Conservation (phyloP, 2,888 invertebrate species). For the Automeris io region DNA sequence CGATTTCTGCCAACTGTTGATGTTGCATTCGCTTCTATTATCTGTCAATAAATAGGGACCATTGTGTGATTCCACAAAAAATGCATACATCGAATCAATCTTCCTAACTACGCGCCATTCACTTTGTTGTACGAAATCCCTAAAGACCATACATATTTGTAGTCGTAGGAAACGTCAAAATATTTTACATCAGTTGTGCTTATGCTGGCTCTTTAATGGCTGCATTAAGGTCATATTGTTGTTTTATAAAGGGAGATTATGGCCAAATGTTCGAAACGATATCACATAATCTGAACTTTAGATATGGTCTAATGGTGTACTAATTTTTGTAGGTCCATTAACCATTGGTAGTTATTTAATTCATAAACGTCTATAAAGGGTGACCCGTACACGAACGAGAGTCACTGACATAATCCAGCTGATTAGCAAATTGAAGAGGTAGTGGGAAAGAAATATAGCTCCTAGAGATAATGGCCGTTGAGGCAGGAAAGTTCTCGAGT, state of each 20-base stretch:
- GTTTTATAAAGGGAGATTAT: constrained; percentile 45
- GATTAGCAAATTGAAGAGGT: too few relatives aligned
- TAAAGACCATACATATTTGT: constrained; percentile 57
- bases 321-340: too few relatives aligned
- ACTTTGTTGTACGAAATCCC: constrained; percentile 55
- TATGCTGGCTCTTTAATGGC: constrained; percentile 58
- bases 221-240: constrained; percentile 63
- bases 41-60: constrained; percentile 68
- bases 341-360: too few relatives aligned
- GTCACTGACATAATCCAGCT: too few relatives aligned
- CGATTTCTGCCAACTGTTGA: constrained; percentile 67
- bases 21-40: constrained; percentile 50
- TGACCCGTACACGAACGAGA: too few relatives aligned
- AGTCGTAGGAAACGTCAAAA: constrained; percentile 65
- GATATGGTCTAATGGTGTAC: background rate
- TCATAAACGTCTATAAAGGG: too few relatives aligned
- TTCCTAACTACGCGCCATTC: constrained; percentile 60
- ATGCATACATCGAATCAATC: constrained; percentile 74
- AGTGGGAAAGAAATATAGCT: too few relatives aligned
- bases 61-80: constrained; percentile 65
- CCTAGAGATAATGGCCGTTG: too few relatives aligned
- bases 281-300: background rate
- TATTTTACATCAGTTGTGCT: constrained; percentile 71
- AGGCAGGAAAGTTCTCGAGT: too few relatives aligned
- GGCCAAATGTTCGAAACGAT: constrained; percentile 49